Evolutionary conservation across 2,888 invertebrate species (phyloP).

Genomic region (Ennomos fuscantarius): DNA sequence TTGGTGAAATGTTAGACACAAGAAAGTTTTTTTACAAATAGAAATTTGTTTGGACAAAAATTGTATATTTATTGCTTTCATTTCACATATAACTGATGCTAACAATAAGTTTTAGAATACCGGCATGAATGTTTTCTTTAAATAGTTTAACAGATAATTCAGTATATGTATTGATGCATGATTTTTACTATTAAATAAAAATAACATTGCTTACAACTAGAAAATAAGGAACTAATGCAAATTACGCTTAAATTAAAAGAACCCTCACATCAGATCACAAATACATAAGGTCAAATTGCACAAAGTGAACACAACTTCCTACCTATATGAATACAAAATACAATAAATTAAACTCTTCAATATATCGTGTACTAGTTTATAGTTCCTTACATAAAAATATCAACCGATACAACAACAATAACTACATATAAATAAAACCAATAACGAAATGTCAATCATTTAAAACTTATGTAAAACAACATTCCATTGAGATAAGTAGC

Average conservation of each 20-base stretch:
- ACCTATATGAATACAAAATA: constrained; percentile 66
- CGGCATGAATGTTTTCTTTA: constrained; percentile 46
- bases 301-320: constrained; percentile 76
- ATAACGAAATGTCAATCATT: constrained; percentile 76
- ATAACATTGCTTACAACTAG: constrained; percentile 69
- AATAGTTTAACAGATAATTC: constrained; percentile 36
- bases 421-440: constrained; percentile 67
- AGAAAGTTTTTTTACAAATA: constrained; percentile 45
- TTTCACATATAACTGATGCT: constrained; percentile 66
- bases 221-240: constrained; percentile 83
- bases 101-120: constrained; percentile 66
- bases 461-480: constrained; percentile 64
- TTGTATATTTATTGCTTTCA: constrained; percentile 67
- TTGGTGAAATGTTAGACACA: constrained; percentile 30
- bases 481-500: constrained; percentile 60
- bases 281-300: constrained; percentile 78
- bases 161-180: constrained; percentile 45
- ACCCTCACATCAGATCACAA: constrained; percentile 82
- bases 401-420: constrained; percentile 76
- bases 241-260: constrained; percentile 77
- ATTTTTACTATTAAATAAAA: constrained; percentile 59
- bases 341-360: constrained; percentile 82
- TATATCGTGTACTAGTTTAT: constrained; percentile 61
- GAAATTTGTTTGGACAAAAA: constrained; percentile 55
- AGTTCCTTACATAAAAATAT: constrained; percentile 77